Conservation (phyloP, 2,113 vertebrate species). For the Microcebus lehilahytsara region DNA sequence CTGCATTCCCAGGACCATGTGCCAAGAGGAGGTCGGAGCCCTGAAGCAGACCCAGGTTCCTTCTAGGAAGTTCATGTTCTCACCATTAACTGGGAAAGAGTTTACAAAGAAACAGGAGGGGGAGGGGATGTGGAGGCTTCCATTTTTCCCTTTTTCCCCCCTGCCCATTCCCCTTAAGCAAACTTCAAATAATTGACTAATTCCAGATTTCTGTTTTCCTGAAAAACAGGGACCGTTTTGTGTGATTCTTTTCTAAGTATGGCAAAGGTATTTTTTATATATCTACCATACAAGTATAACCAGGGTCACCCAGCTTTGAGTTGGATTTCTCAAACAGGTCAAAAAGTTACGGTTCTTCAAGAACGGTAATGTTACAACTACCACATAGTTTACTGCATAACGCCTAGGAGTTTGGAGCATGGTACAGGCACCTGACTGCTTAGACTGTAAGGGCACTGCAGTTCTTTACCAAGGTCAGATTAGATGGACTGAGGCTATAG, state of each 20-base stretch:
- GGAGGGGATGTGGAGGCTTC: neutral
- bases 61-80: slow-evolving; percentile 48
- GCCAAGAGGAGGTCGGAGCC: neutral
- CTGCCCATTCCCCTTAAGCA: neutral
- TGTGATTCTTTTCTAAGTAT: neutral
- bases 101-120: neutral
- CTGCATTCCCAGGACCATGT: neutral
- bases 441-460: neutral
- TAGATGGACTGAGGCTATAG: neutral
- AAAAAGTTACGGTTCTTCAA: neutral
- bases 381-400: neutral
- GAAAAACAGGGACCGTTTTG: neutral
- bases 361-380: neutral
- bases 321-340: neutral
- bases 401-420: neutral
- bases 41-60: neutral
- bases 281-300: too few species aligned
- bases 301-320: neutral
- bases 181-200: neutral
- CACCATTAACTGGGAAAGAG: neutral
- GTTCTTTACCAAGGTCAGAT: neutral
- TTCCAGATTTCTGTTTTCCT: neutral
- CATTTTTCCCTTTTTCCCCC: neutral
- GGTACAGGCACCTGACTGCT: too few species aligned
- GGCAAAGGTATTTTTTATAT: neutral